Evolutionary conservation across 1,140 invertebrate genomes (phyloP), one percentile per base, ranked within the genome.

Genomic region (Lasioglossum albipes): DNA sequence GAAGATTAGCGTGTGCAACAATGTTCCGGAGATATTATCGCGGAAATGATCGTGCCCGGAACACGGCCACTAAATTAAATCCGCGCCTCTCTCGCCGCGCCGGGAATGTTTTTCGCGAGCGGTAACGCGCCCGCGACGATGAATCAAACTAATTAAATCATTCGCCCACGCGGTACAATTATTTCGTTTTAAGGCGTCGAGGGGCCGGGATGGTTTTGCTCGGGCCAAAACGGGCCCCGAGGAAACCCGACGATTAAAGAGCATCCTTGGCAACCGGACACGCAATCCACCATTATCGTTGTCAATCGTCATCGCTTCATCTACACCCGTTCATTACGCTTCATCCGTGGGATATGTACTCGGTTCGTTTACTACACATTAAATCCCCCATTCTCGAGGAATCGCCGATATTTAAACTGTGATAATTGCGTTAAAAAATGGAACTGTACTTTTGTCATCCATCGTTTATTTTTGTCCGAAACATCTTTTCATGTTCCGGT

Each of bases 71-170:
- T 75, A 75, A 80, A 80, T 80, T 80, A 80, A 80, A 80, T 52
- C 72, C 27, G 73, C 20, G 22, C 65, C 59, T 65, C 69, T 57
- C 36, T 22, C 18, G 45, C 7, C 18, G n/a, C 18, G 45, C 7
- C 18, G n/a, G 42, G n/a, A 52, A 64, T 36, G 71, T 67, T 75
- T 80, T 69, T 69, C 71, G 18, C 31, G 22, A 52, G 13, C 42
- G 52, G 27, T 27, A n/a, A 57, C 52, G 65, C 72, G 65, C 52
- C 52, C 52, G 22, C 42, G 22, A 54, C 72, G 45, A 75, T 75
- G 72, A 80, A 80, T 80, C 79, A 75, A 80, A 75, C 79, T 75
- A 80, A 75, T 75, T 75, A 75, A 80, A 80, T 80, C 79, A 62
- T 75, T 75, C 73, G 73, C 72, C 77, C 71, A 79, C 71, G 71